Evolutionary conservation across 2,888 invertebrate genomes (phyloP).

Genomic region (Brachycybe producta): DNA sequence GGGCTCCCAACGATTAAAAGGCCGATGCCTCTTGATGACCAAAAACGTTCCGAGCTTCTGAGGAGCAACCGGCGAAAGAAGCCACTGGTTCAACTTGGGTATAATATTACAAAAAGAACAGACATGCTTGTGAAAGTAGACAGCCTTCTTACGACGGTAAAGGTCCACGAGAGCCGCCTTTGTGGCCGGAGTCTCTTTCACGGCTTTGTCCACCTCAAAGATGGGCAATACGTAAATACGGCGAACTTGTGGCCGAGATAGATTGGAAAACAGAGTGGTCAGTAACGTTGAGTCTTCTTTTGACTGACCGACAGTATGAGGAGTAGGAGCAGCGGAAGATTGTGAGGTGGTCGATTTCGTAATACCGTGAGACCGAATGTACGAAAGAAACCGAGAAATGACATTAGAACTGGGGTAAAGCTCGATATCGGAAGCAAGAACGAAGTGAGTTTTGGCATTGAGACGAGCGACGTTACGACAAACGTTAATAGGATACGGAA

Average conservation of each 20-base stretch:
- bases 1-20: conserved; percentile 24
- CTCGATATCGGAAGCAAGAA: conserved; percentile 78
- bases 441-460: conserved; percentile 63
- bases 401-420: conserved; percentile 75
- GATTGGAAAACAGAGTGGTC: no score
- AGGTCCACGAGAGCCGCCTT: conserved; percentile 55
- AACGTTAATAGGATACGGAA: conserved; percentile 80
- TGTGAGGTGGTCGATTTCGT: not conserved
- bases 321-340: not conserved
- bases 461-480: conserved; percentile 76
- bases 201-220: conserved; percentile 53
- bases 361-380: not conserved
- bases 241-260: not conserved
- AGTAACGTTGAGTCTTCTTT: not conserved
- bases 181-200: conserved; percentile 31
- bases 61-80: conserved; percentile 7
- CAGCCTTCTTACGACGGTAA: conserved; percentile 61
- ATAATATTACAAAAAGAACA: conserved; percentile 70
- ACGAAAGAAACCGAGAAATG: conserved; percentile 55
- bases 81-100: conserved; percentile 23
- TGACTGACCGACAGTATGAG: not conserved
- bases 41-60: conserved; percentile 15
- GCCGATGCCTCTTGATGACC: conserved; percentile 21
- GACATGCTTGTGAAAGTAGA: conserved; percentile 81
- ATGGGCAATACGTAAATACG: conserved; percentile 71